phyloP scores from a whole-genome alignment of 1,140 invertebrate genomes.

The Neodiprion pinetum region DNA sequence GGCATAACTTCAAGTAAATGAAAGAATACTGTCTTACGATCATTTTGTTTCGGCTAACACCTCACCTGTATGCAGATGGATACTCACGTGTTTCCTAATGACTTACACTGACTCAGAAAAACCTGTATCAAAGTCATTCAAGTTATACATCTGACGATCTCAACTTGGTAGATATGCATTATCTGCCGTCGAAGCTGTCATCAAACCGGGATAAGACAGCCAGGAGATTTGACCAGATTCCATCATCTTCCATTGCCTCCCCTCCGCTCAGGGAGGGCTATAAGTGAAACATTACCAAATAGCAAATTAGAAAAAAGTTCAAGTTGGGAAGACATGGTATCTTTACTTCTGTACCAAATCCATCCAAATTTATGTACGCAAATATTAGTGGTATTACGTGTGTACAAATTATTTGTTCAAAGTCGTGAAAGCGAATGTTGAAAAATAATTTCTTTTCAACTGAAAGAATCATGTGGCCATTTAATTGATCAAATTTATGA shows the following conservation, averaged over 20 bases:
- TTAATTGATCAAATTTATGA: too few relatives aligned
- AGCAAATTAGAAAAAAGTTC: slow-evolving; percentile 55
- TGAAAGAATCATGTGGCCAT: too few relatives aligned
- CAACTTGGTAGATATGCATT: background rate
- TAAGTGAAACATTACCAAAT: slow-evolving; percentile 63
- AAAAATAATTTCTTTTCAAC: too few relatives aligned
- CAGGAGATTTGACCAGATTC: background rate
- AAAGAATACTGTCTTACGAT: too few relatives aligned
- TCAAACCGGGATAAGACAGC: background rate
- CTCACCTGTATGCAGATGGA: background rate
- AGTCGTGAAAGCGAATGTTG: too few relatives aligned
- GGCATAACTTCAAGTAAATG: too few relatives aligned
- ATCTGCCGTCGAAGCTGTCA: background rate
- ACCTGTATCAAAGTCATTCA: background rate
- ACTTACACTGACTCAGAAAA: background rate
- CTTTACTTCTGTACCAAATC: slow-evolving; percentile 7
- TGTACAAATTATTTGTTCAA: too few relatives aligned
- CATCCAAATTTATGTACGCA: background rate
- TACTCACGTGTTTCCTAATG: background rate
- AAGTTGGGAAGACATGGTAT: background rate
- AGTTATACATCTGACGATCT: background rate
- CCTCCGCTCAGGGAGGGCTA: slow-evolving; percentile 62
- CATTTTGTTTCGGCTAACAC: background rate
- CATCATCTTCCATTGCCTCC: slow-evolving; percentile 48
- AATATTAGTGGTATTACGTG: too few relatives aligned